Conservation (phyloP, 2,888 invertebrate species). For the Acrobasis suavella region DNA sequence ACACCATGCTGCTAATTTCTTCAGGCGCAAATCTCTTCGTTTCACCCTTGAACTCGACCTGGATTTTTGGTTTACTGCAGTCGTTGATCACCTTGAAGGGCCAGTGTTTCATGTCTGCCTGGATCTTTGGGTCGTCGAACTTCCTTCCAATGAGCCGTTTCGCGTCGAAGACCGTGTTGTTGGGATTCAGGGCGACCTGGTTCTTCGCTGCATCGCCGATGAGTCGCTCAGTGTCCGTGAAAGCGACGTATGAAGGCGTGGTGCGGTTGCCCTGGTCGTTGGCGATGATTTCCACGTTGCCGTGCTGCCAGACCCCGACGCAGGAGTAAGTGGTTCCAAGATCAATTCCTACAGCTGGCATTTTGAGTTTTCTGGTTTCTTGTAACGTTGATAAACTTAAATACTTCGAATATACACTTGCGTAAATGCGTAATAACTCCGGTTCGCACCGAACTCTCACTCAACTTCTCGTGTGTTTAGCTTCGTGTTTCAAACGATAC, state of each 20-base stretch:
- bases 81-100: conserved; percentile 89
- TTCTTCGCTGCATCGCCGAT: conserved; percentile 88
- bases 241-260: conserved; percentile 89
- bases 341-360: conserved; percentile 82
- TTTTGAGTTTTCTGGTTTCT: conserved; percentile 45
- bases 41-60: conserved; percentile 86
- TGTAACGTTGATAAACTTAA: conserved; percentile 25
- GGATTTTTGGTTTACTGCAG: conserved; percentile 85
- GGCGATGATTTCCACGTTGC: conserved; percentile 88
- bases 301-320: conserved; percentile 81
- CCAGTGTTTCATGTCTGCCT: conserved; percentile 92
- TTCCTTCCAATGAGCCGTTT: conserved; percentile 91
- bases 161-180: conserved; percentile 88
- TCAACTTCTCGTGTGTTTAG: conserved; percentile 43
- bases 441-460: conserved; percentile 55
- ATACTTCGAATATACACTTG: conserved; percentile 26
- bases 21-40: conserved; percentile 85
- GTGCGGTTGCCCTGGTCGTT: conserved; percentile 87
- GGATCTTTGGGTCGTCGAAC: conserved; percentile 87
- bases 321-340: conserved; percentile 82
- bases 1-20: conserved; percentile 89
- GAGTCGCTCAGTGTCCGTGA: conserved; percentile 86
- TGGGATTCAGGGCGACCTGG: conserved; percentile 88
- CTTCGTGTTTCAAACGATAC: conserved; percentile 63
- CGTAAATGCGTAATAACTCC: conserved; percentile 43